Percentiles rank a stretch among this genome's conserved stretches.
Conservation (phyloP, 2,113 vertebrate genomes). For the Ammospiza nelsoni region DNA sequence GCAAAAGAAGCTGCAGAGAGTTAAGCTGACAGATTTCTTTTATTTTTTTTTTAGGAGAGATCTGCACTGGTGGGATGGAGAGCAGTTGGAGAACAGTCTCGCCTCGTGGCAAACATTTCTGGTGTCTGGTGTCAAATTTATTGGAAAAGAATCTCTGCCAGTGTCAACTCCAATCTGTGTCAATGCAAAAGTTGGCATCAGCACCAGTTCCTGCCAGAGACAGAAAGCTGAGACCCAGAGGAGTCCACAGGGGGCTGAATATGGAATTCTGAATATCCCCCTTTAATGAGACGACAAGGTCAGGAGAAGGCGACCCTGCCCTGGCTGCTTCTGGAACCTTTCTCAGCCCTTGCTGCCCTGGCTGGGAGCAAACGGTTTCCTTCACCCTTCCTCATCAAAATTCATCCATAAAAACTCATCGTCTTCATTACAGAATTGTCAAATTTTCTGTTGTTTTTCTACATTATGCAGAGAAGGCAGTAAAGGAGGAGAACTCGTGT, state of each 20-base stretch:
- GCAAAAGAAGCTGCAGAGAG: not conserved
- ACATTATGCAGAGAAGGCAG: accelerated
- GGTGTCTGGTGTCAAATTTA: slow-evolving; percentile 1
- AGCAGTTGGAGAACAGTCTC: not conserved
- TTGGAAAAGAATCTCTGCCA: not conserved
- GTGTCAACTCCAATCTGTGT: slow-evolving; percentile 4
- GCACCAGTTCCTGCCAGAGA: not conserved
- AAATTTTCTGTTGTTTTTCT: not conserved
- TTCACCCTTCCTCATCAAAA: not conserved
- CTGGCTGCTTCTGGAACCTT: not conserved
- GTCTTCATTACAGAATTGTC: not conserved
- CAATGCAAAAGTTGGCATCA: not conserved
- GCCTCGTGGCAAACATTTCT: not conserved
- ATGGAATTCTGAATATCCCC: not conserved
- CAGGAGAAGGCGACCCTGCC: not conserved
- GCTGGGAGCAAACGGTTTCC: accelerated
- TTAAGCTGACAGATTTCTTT: not conserved
- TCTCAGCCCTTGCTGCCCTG: not conserved
- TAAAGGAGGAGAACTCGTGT: not conserved
- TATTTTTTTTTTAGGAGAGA: not conserved
- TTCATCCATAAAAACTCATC: not conserved
- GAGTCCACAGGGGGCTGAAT: not conserved
- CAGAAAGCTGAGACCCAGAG: not conserved
- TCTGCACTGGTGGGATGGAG: not conserved
- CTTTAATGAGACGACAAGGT: not conserved